These are phyloP conservation scores for Whitmania pigra DNA, from an alignment of 1,140 invertebrate genomes.

Conservation along the genomic window DNA sequence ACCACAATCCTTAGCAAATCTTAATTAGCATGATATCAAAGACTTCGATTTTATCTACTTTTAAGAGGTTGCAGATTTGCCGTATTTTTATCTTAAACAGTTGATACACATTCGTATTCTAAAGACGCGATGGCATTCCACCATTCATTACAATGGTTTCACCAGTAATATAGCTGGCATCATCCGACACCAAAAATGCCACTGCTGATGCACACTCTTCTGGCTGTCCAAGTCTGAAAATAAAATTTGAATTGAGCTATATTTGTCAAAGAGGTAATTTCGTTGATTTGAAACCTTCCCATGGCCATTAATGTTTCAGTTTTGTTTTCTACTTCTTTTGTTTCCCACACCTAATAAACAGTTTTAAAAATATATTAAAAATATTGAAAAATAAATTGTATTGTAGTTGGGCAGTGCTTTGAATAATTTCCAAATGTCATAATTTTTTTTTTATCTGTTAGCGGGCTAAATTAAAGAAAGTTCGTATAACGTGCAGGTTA, in stretches of 20 bases:
- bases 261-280: background rate
- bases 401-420: no score
- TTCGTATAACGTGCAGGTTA: no score
- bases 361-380: no score
- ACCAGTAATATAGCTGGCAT: conserved; percentile 83
- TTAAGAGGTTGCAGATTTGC: no score
- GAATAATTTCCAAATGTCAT: no score
- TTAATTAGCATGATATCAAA: no score
- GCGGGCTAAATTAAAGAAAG: no score
- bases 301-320: background rate
- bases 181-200: conserved; percentile 76
- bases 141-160: conserved; percentile 73
- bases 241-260: background rate
- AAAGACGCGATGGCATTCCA: conserved; percentile 56
- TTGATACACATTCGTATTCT: background rate
- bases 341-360: conserved; percentile 4
- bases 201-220: conserved; percentile 68
- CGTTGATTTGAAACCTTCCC: background rate
- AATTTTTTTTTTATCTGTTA: no score
- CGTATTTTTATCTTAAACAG: no score
- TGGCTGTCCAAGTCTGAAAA: conserved; percentile 49
- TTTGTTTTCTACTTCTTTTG: conserved; percentile 1
- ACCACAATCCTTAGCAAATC: no score
- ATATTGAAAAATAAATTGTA: no score
- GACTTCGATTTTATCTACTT: no score